phyloP scores from a whole-genome alignment of 2,113 vertebrate species.

The Alosa alosa region DNA sequence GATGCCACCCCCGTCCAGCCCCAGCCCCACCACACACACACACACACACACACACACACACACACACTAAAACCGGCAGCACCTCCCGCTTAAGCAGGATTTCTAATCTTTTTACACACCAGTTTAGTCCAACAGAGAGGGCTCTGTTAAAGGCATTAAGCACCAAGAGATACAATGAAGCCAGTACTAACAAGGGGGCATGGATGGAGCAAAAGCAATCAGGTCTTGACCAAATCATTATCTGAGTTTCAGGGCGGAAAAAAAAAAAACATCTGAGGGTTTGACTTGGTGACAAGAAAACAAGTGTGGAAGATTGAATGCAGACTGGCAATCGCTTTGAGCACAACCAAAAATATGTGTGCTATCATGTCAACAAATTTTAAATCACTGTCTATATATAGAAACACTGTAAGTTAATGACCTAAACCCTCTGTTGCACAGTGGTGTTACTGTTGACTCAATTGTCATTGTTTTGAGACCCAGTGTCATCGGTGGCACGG shows the following conservation, averaged over 20 bases:
- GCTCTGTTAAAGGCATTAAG: conserved; percentile 50
- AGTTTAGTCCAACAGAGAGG: conserved; percentile 61
- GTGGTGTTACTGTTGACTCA: neutral
- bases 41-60: neutral
- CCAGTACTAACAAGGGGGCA: conserved; percentile 35
- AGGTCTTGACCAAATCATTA: neutral
- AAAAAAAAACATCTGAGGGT: neutral
- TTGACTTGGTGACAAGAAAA: neutral
- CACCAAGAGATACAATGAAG: conserved; percentile 44
- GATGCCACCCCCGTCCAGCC: neutral
- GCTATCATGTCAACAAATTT: neutral
- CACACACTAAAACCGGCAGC: neutral
- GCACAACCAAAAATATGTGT: neutral
- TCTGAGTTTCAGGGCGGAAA: neutral
- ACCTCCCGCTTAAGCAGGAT: conserved; percentile 22
- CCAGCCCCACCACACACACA: neutral
- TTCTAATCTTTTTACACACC: conserved; percentile 68
- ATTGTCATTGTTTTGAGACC: neutral
- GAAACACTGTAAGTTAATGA: neutral
- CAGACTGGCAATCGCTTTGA: neutral
- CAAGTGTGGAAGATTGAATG: neutral
- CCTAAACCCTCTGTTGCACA: neutral
- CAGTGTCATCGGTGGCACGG: neutral
- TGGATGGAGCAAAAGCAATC: neutral
- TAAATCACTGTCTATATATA: neutral